These are phyloP conservation scores for Lathronympha strigana DNA, from an alignment of 2,888 invertebrate genomes.

Conservation along the genomic window DNA sequence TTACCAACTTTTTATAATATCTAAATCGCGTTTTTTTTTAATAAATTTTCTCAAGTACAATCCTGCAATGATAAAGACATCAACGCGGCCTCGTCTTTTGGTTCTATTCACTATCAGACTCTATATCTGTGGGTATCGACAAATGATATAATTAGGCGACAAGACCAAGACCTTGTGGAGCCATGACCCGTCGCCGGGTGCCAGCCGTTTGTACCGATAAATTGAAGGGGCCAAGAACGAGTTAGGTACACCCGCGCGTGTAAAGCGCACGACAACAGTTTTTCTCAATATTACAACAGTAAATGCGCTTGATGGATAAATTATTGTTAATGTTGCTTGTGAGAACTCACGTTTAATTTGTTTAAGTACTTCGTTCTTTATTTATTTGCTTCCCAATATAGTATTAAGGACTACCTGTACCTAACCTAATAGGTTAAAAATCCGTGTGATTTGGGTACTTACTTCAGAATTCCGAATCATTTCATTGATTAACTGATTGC, in stretches of 20 bases:
- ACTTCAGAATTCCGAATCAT: too few species aligned
- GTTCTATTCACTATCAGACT: conserved; percentile 7
- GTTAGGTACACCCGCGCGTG: neutral
- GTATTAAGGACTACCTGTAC: too few species aligned
- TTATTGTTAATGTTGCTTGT: too few species aligned
- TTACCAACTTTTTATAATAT: neutral
- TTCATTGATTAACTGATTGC: too few species aligned
- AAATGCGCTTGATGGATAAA: neutral
- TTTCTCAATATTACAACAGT: neutral
- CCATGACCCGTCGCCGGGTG: conserved; percentile 31
- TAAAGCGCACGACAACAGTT: neutral
- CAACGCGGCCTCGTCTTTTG: neutral
- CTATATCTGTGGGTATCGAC: conserved; percentile 16
- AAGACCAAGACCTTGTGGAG: conserved; percentile 37
- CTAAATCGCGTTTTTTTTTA: neutral
- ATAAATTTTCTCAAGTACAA: conserved; percentile 9
- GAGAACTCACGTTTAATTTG: too few species aligned
- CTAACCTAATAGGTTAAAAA: too few species aligned
- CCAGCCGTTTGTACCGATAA: conserved; percentile 12
- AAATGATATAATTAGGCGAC: conserved; percentile 35
- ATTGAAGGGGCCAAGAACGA: conserved; percentile 7
- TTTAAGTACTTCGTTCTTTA: too few species aligned
- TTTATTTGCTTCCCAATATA: too few species aligned
- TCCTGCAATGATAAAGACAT: conserved; percentile 14
- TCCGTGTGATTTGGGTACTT: too few species aligned